Evolutionary conservation across 1,140 invertebrate species (phyloP).

Genomic region (Papilio helenus): DNA sequence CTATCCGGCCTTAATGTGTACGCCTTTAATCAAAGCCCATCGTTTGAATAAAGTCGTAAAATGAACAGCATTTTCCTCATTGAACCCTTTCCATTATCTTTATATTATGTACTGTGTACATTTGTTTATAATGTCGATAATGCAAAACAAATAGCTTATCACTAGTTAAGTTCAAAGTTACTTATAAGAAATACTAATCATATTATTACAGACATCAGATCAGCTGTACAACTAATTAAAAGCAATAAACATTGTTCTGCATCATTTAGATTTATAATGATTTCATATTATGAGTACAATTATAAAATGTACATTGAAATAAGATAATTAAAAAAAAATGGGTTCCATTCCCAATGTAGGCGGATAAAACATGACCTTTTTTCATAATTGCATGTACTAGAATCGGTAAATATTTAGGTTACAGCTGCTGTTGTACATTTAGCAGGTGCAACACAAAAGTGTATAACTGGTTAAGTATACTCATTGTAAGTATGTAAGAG

Average conservation of each 20-base stretch:
- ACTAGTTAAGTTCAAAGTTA: neutral
- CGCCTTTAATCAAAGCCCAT: too few relatives aligned
- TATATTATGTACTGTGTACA: neutral
- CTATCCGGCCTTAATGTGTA: too few relatives aligned
- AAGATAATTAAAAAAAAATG: neutral
- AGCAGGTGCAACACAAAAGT: constrained; percentile 11
- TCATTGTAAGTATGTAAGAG: neutral
- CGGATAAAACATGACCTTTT: too few relatives aligned
- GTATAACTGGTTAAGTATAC: constrained; percentile 4
- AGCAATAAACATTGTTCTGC: neutral
- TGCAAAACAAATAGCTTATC: neutral
- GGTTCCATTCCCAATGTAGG: neutral
- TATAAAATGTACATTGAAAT: too few relatives aligned
- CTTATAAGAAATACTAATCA: neutral
- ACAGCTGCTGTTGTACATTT: neutral
- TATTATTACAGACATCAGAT: neutral
- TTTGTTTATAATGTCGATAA: neutral
- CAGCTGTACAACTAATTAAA: neutral
- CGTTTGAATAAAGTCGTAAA: neutral
- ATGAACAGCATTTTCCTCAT: neutral
- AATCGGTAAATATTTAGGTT: constrained; percentile 14
- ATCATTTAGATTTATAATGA: neutral
- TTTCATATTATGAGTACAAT: neutral
- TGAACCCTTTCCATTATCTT: neutral
- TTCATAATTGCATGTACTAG: neutral